Base-by-base conservation (phyloP, 2,888 invertebrate genomes). In the Cyclophora albipunctata region DNA sequence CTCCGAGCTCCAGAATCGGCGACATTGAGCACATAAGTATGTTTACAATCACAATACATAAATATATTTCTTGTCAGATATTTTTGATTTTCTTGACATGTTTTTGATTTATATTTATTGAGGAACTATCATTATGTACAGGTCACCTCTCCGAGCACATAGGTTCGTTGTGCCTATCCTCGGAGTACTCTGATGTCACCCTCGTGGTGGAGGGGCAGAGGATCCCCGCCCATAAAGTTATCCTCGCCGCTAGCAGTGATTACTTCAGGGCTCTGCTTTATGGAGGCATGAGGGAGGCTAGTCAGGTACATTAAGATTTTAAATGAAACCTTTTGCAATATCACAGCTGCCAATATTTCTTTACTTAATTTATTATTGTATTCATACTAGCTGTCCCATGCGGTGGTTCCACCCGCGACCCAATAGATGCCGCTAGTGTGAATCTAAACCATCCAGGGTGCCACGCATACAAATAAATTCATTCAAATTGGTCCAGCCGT, bases 211-310 rank as follows among this genome's bases (percentile, higher is more conserved):
- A 96, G 73, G 94, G 94, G 52, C 84, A 85, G 64, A 69, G 86
- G 52, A 89, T 89, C 51, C 89, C 89, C 0, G 89, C 89, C 3
- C 89, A 89, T 66, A 89, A 92, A 81, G 92, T 98, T 3, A 96
- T 99, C 64, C 90, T 99, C 49, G 99, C 99, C 0, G 96, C 98
- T 35, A 91, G 99, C 67, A 98, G 98, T 73, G 96, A 98, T 68
- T 99, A 98, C 85, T 99, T 99, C 81, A 91, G 98, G 77, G 98
- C 94, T 5, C 81, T 94, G 41, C 88, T 95, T 0, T 95, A 92
- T 82, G 95, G 95, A 5, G 94, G 94, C n/a, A 90, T 95, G 81
- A 91, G 92, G 54, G 95, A 95, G 76, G 91, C 94, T 0, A 91
- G 83, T 57, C 92, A 93, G 84, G 90, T 90, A 45, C 34, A 20